Base-by-base conservation (phyloP, 2,888 invertebrate species). In the Brenthis daphne region DNA sequence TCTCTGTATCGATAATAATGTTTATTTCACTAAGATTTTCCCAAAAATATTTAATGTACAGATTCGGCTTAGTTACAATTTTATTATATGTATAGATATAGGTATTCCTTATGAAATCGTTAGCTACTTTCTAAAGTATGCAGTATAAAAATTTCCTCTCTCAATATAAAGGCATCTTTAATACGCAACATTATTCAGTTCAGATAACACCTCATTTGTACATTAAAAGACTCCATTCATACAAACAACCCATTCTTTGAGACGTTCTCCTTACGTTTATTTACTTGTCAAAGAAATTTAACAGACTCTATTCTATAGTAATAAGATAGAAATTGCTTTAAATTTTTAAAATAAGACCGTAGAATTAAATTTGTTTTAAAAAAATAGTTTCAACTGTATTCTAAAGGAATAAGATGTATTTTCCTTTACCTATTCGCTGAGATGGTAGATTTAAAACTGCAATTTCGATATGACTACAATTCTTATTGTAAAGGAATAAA, bases 211-310 rank as follows among this genome's bases (percentile, higher is more conserved):
- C 78, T 84, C 83, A 84, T 88, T 87, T 83, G 83, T 84, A 84
- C 83, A 77, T 84, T 81, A 79, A 86, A 87, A 88, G 84, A 82
- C 81, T 83, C 81, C 87, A 88, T 88, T 89, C 86, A 88, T 76
- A 79, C 79, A 82, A 83, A 85, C 84, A 82, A 79, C 76, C 79
- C 77, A 82, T 85, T 86, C 86, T 87, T 86, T 83, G 79, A 80
- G 69, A 79, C 74, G 68, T 74, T 76, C 73, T 73, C 75, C 69
- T 69, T 61, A 60, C 5, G 58, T 29, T 68, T 60, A 68, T 66
- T 67, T 68, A 66, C 74, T 43, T 61, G 65, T 65, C 61, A 48
- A 13, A 57, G 37, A 37, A 53, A 64, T 54, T 50, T 53, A 20
- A 33, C 54, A 63, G 50, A 57, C 54, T 56, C 20, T 67, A 69